Evolutionary conservation across 2,888 invertebrate species (phyloP), one percentile per base, ranked within the genome.

Genomic region (Sipha maydis): DNA sequence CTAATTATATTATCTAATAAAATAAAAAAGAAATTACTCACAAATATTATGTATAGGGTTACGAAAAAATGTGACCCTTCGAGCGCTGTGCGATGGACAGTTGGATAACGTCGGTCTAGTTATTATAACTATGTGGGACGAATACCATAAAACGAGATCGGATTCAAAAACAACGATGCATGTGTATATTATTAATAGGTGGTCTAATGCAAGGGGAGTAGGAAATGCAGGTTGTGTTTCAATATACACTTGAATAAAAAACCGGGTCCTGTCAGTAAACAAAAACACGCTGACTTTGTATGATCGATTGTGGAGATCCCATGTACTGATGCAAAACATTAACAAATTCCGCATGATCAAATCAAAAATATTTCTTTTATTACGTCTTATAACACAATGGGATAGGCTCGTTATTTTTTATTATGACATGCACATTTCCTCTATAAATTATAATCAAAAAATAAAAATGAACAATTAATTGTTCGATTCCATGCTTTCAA

Each of bases 131-230:
- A 56, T 84, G 56, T 61, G 67, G 67, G 31, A 85, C 76, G 76
- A 85, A 85, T 85, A 77, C 84, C 84, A 31, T 67, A 67, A 78
- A 71, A 85, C 85, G 69, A 78, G 78, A 78, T 85, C 78, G 85
- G 69, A 78, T 85, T 78, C 78, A 78, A 79, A 54, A 78, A 85
- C 79, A 73, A 85, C 78, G 38, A 41, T 3, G 56, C 28, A 25
- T n/a, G 71, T 17, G 34, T 21, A 38, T 79, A 38, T 86, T 80
- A 86, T 86, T 80, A 86, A 86, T 80, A 80, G 56, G 79, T 56
- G 38, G n/a, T 34, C 86, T 86, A 86, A 86, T 80, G 56, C 79
- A 19, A 86, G 34, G 34, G 48, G 73, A 86, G 80, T 56, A 75
- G 78, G 38, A 61, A 86, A 77, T 73, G 73, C 86, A 73, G 79